Percentiles rank a stretch among this genome's conserved stretches.
Evolutionary conservation across 2,113 vertebrate species (phyloP).

Genomic region (Hemibagrus wyckioides): DNA sequence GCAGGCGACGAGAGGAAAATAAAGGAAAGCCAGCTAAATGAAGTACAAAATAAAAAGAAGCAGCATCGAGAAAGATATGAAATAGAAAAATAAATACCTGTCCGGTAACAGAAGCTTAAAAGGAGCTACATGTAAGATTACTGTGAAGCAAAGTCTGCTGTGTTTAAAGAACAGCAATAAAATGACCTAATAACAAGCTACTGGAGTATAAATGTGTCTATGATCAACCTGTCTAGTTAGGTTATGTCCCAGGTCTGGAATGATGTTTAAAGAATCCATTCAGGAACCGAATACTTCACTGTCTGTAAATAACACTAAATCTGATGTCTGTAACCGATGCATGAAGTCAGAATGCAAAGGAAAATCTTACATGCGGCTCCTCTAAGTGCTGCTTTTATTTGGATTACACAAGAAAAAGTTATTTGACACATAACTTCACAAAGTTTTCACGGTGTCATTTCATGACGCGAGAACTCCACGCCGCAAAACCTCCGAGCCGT

Average conservation of each 20-base stretch:
- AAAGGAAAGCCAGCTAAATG: slow-evolving; percentile 26
- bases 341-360: not conserved
- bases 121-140: slow-evolving; percentile 38
- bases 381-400: slow-evolving; percentile 41
- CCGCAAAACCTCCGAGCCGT: slow-evolving; percentile 84
- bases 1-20: not conserved
- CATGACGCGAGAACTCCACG: slow-evolving; percentile 92
- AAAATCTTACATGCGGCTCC: slow-evolving; percentile 42
- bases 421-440: slow-evolving; percentile 44
- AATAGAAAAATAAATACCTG: slow-evolving; percentile 57
- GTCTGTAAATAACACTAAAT: not conserved
- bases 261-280: not conserved
- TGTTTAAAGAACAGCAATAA: not conserved
- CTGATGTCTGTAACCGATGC: not conserved
- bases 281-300: not conserved
- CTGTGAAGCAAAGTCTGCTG: not conserved
- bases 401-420: slow-evolving; percentile 32
- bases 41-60: slow-evolving; percentile 28
- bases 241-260: not conserved
- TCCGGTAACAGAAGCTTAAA: slow-evolving; percentile 37
- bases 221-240: not conserved
- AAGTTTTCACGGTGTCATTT: slow-evolving; percentile 55
- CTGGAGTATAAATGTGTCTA: not conserved
- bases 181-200: not conserved
- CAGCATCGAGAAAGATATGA: slow-evolving; percentile 43